A percentile compares a stretch with the other conserved stretches of the same genome.
phyloP scores from a whole-genome alignment of 2,888 invertebrate genomes.

The Craniophora ligustri region DNA sequence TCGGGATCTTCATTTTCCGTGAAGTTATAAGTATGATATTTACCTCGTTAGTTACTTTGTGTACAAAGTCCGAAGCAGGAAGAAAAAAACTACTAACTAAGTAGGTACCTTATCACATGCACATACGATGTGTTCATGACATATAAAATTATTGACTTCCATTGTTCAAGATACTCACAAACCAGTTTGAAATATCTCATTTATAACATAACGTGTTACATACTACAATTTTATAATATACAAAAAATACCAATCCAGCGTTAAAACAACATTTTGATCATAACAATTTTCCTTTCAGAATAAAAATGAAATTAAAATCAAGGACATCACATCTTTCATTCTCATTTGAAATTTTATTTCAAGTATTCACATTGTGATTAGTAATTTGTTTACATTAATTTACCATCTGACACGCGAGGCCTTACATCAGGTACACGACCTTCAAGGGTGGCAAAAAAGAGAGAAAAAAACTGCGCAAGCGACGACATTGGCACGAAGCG shows the following conservation, averaged over 20 bases:
- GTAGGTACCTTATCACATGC: constrained; percentile 5
- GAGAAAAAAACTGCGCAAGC: constrained; percentile 67
- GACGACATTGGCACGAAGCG: constrained; percentile 83
- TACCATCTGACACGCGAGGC: constrained; percentile 76
- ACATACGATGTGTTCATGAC: constrained; percentile 3
- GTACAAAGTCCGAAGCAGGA: background rate
- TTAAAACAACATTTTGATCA: background rate
- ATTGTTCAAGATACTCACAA: constrained; percentile 35
- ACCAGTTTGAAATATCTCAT: constrained; percentile 38
- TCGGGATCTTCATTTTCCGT: no score
- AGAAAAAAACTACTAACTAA: background rate
- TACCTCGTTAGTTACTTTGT: no score
- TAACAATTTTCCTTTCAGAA: background rate
- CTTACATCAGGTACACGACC: constrained; percentile 78
- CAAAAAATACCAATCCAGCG: no score
- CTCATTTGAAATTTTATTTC: constrained; percentile 3
- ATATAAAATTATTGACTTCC: constrained; percentile 26
- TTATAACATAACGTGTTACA: constrained; percentile 14
- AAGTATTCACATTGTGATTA: constrained; percentile 25
- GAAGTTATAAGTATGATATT: no score
- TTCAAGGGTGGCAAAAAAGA: constrained; percentile 81
- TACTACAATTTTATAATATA: no score
- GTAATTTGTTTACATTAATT: constrained; percentile 70
- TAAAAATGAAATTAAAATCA: constrained; percentile 8
- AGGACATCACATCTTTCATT: background rate